Conservation (phyloP, 2,797 vertebrate species). For the Pipistrellus pipistrellus region DNA sequence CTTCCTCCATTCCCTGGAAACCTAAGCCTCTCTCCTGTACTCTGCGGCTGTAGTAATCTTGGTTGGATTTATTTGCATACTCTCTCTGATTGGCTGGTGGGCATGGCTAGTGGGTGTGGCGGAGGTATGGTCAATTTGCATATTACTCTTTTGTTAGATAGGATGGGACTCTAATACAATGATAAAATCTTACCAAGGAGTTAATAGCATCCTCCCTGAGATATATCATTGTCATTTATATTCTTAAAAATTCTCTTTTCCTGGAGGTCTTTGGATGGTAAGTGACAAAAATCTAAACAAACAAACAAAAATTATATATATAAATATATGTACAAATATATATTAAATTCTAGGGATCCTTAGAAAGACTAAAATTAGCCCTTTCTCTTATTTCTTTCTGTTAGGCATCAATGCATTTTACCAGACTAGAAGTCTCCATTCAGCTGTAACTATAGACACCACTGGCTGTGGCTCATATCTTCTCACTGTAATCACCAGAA, state of each 20-base stretch:
- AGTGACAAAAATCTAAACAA: neutral
- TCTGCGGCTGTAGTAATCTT: too few species aligned
- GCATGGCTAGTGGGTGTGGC: too few species aligned
- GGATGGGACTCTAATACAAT: neutral
- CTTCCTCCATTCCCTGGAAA: too few species aligned
- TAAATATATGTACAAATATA: neutral
- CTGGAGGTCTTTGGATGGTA: neutral
- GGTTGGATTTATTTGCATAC: too few species aligned
- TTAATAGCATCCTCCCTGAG: neutral
- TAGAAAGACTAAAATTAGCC: neutral
- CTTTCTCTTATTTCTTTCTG: neutral
- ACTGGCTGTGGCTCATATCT: neutral
- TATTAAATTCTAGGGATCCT: neutral
- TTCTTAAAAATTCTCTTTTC: slow-evolving; percentile 38
- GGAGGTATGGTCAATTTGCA: too few species aligned
- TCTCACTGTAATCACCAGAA: neutral
- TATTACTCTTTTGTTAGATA: too few species aligned
- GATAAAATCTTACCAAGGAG: neutral
- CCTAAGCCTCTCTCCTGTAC: too few species aligned
- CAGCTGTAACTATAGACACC: neutral
- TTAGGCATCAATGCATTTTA: neutral
- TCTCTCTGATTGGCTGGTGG: too few species aligned
- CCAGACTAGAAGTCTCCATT: neutral
- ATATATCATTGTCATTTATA: neutral
- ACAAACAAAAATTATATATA: neutral